Base-by-base conservation (phyloP, 1,140 invertebrate species). In the Belonocnema kinseyi region DNA sequence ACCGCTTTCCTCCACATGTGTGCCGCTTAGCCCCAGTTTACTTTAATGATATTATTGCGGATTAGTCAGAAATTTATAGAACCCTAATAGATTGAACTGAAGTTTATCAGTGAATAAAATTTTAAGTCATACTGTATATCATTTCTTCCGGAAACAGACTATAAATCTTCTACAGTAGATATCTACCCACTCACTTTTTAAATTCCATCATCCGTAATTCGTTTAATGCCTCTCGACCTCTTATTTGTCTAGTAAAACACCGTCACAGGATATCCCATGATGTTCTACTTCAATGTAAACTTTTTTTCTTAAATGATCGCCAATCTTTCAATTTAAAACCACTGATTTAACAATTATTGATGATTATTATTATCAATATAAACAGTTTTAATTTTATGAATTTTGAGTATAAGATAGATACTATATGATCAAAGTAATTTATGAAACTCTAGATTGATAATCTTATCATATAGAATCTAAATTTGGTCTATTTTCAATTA, bases 111-210 rank as follows among this genome's bases (percentile, higher is more conserved):
- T 33, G 26, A 33, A 33, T 33, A 33, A 33, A 33, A 33, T 33
- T 33, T 33, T 0, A 0, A 33, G 26, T 33, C 2, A 33, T 33
- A 2, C 26, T 33, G 26, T 33, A 33, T 33, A 66, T 66, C 16
- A 40, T 66, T 66, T 33, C 7, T 33, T 66, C 61, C 61, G 40
- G 26, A 40, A 40, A 66, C 61, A 66, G 61, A 66, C 26, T 66
- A 16, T 66, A n/a, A 66, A n/a, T 66, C 61, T 66, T 66, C 26
- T 66, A 16, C 21, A 40, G 33, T 66, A 46, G 61, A 66, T 66
- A 66, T 66, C 61, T 14, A 66, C 61, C 61, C 61, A 66, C 61
- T 66, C 33, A 66, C 33, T 66, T 66, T 66, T 66, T 66, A 40
- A 66, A 66, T 66, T 26, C 26, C 61, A 66, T 66, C 61, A 66